Evolutionary conservation across 2,113 vertebrate species (phyloP).

Genomic region (Planiliza haematocheilus): DNA sequence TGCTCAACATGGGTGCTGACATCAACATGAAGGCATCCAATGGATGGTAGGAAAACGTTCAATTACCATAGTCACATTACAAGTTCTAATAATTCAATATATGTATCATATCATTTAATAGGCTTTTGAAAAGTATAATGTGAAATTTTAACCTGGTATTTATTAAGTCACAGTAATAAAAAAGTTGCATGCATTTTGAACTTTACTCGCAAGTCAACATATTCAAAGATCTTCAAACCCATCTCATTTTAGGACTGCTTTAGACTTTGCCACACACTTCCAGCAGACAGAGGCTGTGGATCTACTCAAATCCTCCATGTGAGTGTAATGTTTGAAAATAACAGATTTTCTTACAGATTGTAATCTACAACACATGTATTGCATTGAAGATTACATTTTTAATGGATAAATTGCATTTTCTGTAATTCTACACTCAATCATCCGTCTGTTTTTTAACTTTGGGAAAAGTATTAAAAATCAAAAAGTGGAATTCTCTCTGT

Average conservation of each 20-base stretch:
- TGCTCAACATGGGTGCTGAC: slow-evolving; percentile 92
- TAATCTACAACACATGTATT: no score
- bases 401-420: no score
- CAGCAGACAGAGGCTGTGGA: slow-evolving; percentile 90
- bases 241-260: slow-evolving; percentile 86
- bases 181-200: not conserved
- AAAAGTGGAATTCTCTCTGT: no score
- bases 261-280: slow-evolving; percentile 94
- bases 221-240: not conserved
- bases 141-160: no score
- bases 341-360: no score
- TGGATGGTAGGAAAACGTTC: slow-evolving; percentile 87
- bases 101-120: no score
- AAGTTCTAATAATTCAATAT: not conserved
- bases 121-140: not conserved
- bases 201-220: not conserved
- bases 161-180: not conserved
- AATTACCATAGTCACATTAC: not conserved
- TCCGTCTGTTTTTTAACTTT: no score
- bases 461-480: no score
- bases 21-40: slow-evolving; percentile 89
- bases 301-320: slow-evolving; percentile 92
- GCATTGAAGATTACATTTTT: no score
- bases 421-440: no score
- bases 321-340: slow-evolving; percentile 58